These are phyloP conservation scores for Oxystoma pomonae DNA, from an alignment of 2,888 invertebrate genomes.

Conservation along the genomic window DNA sequence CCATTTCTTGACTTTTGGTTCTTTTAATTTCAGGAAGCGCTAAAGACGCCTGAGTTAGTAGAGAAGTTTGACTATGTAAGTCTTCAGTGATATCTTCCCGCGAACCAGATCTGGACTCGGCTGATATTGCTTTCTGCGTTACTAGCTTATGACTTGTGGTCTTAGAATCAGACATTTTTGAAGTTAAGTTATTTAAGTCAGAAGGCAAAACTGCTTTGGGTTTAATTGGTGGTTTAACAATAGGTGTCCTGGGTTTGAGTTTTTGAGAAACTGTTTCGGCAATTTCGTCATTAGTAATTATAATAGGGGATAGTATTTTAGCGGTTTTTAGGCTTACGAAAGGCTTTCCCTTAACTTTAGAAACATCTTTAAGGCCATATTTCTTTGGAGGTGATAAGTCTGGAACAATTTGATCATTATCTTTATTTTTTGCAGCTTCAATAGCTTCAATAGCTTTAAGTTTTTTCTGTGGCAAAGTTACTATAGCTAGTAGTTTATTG, in stretches of 20 bases:
- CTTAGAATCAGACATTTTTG: background rate
- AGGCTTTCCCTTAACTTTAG: slow-evolving; percentile 28
- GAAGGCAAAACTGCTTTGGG: background rate
- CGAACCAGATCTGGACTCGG: slow-evolving; percentile 22
- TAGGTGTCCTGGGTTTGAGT: slow-evolving; percentile 26
- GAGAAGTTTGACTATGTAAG: slow-evolving; percentile 48
- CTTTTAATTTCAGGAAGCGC: slow-evolving; percentile 49
- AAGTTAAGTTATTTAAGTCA: too few relatives aligned
- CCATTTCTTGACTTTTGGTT: slow-evolving; percentile 60
- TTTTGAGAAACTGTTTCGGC: slow-evolving; percentile 17
- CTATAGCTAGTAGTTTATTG: slow-evolving; percentile 17
- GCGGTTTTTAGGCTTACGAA: slow-evolving; percentile 9
- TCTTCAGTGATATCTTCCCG: slow-evolving; percentile 19
- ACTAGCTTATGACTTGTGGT: slow-evolving; percentile 19
- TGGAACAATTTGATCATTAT: slow-evolving; percentile 49
- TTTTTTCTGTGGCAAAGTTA: slow-evolving; percentile 17
- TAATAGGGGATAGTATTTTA: slow-evolving; percentile 9
- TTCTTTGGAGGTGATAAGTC: slow-evolving; percentile 38
- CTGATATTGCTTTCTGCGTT: slow-evolving; percentile 28
- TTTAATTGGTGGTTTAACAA: slow-evolving; percentile 10
- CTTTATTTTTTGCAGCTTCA: slow-evolving; percentile 29
- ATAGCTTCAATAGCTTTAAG: slow-evolving; percentile 6
- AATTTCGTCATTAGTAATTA: slow-evolving; percentile 13
- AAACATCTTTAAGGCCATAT: slow-evolving; percentile 31
- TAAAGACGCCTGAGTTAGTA: slow-evolving; percentile 34